These are phyloP conservation scores for Crepidodera aurea DNA, from an alignment of 2,888 invertebrate genomes.

Conservation along the genomic window DNA sequence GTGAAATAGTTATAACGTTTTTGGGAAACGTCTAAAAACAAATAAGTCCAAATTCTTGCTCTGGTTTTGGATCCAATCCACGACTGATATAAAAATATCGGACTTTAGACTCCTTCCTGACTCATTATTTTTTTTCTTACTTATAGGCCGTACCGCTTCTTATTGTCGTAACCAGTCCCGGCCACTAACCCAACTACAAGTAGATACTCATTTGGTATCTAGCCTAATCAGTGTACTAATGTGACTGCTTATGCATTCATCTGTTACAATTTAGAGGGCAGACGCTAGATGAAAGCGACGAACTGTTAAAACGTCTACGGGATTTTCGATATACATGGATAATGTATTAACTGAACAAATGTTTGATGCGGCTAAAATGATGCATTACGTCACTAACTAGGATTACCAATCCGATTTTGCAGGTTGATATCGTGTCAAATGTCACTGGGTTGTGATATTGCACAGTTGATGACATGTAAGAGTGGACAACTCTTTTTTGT, in stretches of 20 bases:
- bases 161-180: not conserved
- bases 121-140: too few relatives aligned
- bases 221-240: slow-evolving; percentile 42
- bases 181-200: not conserved
- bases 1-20: too few relatives aligned
- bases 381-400: not conserved
- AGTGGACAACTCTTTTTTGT: too few relatives aligned
- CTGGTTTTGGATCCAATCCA: too few relatives aligned
- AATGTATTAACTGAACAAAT: slow-evolving; percentile 38
- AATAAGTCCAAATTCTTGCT: too few relatives aligned
- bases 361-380: not conserved
- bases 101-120: too few relatives aligned
- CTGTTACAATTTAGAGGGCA: slow-evolving; percentile 36
- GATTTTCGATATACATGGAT: slow-evolving; percentile 40
- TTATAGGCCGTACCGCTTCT: too few relatives aligned
- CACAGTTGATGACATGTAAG: too few relatives aligned
- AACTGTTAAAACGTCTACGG: slow-evolving; percentile 38
- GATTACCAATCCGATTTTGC: not conserved
- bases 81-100: too few relatives aligned
- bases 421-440: slow-evolving; percentile 1
- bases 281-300: slow-evolving; percentile 28
- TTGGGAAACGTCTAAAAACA: too few relatives aligned
- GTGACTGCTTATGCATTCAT: slow-evolving; percentile 41
- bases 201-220: slow-evolving; percentile 39
- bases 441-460: too few relatives aligned